Conservation (phyloP, 2,888 invertebrate species). For the Erpobdella octoculata region DNA sequence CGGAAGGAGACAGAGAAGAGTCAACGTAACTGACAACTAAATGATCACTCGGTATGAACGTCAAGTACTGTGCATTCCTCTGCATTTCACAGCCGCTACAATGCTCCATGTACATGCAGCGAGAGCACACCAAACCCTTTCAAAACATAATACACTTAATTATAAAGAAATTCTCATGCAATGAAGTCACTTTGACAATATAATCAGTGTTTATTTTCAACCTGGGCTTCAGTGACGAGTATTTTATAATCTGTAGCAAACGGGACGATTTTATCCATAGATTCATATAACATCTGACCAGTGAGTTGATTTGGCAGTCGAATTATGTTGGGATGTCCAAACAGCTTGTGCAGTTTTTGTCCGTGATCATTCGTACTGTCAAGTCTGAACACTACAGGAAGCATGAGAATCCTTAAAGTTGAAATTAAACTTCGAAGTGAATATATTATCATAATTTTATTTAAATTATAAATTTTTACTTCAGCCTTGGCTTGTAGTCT, state of each 20-base stretch:
- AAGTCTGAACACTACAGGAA: too few species aligned
- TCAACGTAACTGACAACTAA: conserved; percentile 51
- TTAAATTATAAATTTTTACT: conserved; percentile 39
- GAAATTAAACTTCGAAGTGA: not conserved
- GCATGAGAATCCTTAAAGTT: conserved; percentile 54
- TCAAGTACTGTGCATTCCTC: conserved; percentile 41
- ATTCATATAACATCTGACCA: conserved; percentile 55
- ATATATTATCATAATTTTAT: not conserved
- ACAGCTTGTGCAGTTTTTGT: conserved; percentile 47
- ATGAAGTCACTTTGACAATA: not conserved
- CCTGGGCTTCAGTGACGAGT: conserved; percentile 58
- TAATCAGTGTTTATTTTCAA: conserved; percentile 41
- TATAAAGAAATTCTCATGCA: too few species aligned
- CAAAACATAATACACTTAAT: too few species aligned
- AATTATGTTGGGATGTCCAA: conserved; percentile 59
- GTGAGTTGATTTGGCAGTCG: conserved; percentile 57
- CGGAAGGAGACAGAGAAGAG: conserved; percentile 50
- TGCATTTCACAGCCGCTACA: conserved; percentile 57
- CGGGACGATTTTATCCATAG: conserved; percentile 55
- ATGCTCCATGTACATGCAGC: conserved; percentile 58
- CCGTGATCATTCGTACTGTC: too few species aligned
- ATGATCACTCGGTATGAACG: conserved; percentile 57
- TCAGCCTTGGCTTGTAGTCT: conserved; percentile 43
- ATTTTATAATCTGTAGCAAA: conserved; percentile 55
- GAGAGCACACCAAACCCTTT: conserved; percentile 59